Conservation (phyloP, 2,888 invertebrate genomes). For the Parasteatoda lunata region DNA sequence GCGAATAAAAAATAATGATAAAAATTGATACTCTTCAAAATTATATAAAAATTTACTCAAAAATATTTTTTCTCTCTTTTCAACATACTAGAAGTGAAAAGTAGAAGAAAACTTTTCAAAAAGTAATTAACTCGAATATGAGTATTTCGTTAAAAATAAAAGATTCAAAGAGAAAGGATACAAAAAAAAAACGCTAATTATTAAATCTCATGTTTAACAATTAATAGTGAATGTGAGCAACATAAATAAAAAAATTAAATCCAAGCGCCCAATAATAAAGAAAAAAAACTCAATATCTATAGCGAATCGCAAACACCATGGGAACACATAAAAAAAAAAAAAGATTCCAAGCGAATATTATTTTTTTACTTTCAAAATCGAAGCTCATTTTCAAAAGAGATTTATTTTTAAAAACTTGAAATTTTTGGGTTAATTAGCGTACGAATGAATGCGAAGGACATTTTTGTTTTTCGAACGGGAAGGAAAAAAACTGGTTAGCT, state of each 20-base stretch:
- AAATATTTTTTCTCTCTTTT: conserved; percentile 31
- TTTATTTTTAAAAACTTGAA: conserved; percentile 45
- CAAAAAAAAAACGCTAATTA: conserved; percentile 57
- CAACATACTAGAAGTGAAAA: conserved; percentile 23
- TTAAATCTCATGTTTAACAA: conserved; percentile 67
- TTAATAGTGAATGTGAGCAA: conserved; percentile 52
- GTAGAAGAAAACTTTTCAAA: conserved; percentile 60
- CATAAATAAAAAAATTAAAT: conserved; percentile 35
- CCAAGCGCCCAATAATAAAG: conserved; percentile 40
- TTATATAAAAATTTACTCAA: conserved; percentile 57
- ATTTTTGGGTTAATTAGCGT: conserved; percentile 63
- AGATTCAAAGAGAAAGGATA: conserved; percentile 12
- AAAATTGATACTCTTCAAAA: conserved; percentile 17
- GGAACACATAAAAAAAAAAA: conserved; percentile 47
- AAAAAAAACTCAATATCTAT: conserved; percentile 31
- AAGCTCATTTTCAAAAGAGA: conserved; percentile 33
- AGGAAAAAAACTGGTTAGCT: conserved; percentile 31
- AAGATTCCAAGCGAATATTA: conserved; percentile 14
- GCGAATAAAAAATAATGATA: not conserved
- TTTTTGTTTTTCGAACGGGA: conserved; percentile 33
- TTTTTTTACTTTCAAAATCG: conserved; percentile 36
- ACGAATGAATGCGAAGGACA: conserved; percentile 51
- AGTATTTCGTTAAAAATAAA: conserved; percentile 55
- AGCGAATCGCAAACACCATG: conserved; percentile 45
- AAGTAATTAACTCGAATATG: conserved; percentile 65